Evolutionary conservation across 2,113 vertebrate genomes (phyloP).

Genomic region (Tricholaema leucomelas): DNA sequence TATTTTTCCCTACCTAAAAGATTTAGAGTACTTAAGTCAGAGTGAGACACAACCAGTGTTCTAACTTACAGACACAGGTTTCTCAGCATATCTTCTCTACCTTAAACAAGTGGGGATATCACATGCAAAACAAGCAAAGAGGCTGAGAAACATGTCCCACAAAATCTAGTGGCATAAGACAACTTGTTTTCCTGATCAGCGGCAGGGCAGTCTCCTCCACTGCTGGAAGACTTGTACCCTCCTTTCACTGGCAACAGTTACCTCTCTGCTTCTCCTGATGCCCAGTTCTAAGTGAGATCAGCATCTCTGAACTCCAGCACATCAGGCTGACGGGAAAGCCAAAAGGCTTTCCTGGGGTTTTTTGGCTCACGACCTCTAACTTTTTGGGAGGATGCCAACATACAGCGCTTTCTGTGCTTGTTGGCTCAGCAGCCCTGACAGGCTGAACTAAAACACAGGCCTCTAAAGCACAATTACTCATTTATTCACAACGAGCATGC

Average conservation of each 20-base stretch:
- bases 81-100: not conserved
- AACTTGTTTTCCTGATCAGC: not conserved
- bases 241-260: not conserved
- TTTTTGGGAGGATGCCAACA: constrained; percentile 42
- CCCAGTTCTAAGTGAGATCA: constrained; percentile 42
- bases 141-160: not conserved
- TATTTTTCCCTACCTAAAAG: not conserved
- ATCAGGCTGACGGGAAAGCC: constrained; percentile 21
- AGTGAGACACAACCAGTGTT: not conserved
- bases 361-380: constrained; percentile 53
- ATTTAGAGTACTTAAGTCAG: not conserved
- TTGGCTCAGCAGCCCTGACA: constrained; percentile 44
- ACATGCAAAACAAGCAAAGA: not conserved
- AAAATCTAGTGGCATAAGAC: not conserved
- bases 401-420: constrained; percentile 27
- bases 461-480: constrained; percentile 52
- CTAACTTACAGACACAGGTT: not conserved
- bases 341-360: constrained; percentile 49
- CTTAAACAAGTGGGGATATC: not conserved
- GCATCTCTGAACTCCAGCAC: constrained; percentile 35
- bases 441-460: constrained; percentile 10
- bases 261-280: not conserved
- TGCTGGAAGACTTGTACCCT: not conserved
- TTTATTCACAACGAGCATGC: constrained; percentile 5
- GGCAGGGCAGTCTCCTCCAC: not conserved